These are phyloP conservation scores for Torymus aiolomorphi DNA, from an alignment of 2,888 invertebrate genomes.

Conservation along the genomic window DNA sequence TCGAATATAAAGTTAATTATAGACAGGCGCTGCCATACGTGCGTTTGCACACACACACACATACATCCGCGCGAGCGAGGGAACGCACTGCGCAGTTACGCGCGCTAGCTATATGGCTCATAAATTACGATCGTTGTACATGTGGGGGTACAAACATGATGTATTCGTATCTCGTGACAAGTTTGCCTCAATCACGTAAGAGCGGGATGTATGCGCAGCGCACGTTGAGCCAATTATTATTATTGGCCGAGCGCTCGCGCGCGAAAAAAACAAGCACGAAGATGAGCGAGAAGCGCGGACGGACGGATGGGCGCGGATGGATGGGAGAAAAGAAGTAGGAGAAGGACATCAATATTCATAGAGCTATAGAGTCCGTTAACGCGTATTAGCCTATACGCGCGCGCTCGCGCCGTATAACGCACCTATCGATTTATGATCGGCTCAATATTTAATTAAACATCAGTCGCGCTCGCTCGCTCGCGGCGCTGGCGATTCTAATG, in stretches of 20 bases:
- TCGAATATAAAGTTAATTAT: conserved; percentile 53
- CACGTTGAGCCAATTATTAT: conserved; percentile 64
- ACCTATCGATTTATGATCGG: conserved; percentile 49
- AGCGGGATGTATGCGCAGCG: conserved; percentile 49
- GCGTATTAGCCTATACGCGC: conserved; percentile 25
- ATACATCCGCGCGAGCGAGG: neutral
- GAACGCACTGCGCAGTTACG: neutral
- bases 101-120: conserved; percentile 15
- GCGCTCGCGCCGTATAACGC: conserved; percentile 2
- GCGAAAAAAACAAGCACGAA: neutral
- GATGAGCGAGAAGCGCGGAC: conserved; percentile 31
- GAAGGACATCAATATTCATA: conserved; percentile 65
- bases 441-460: conserved; percentile 56
- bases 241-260: conserved; percentile 56
- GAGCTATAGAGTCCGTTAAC: conserved; percentile 35
- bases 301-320: neutral
- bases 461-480: neutral
- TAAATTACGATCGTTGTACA: conserved; percentile 52
- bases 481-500: conserved; percentile 32
- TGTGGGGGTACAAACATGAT: conserved; percentile 44
- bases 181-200: conserved; percentile 65
- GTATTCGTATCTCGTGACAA: conserved; percentile 61
- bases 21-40: conserved; percentile 16
- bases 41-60: neutral
- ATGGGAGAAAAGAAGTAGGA: conserved; percentile 26